Conservation (phyloP, 1,140 invertebrate species). For the Pemphigus obesinymphae region DNA sequence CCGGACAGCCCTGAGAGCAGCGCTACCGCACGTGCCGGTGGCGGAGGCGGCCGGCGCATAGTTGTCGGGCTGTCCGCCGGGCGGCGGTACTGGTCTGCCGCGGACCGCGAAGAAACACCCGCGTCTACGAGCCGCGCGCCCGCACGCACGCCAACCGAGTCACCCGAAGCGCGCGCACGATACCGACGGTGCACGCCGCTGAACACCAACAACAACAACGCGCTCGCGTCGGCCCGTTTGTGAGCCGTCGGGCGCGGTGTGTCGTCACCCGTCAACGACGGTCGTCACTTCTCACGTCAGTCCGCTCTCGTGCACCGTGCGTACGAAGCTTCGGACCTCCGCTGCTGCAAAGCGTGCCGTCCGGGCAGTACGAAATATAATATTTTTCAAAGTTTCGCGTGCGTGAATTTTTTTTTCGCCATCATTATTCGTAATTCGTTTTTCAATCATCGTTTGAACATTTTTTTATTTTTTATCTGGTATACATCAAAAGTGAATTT, state of each 20-base stretch:
- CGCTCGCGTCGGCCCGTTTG: slow-evolving; percentile 39
- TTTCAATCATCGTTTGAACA: neutral
- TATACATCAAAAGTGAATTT: neutral
- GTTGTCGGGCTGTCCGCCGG: slow-evolving; percentile 9
- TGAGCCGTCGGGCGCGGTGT: slow-evolving; percentile 22
- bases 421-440: neutral
- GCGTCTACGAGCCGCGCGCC: neutral
- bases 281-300: slow-evolving; percentile 39
- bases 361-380: neutral
- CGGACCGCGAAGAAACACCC: neutral
- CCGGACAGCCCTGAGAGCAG: slow-evolving; percentile 11
- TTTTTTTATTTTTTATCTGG: neutral
- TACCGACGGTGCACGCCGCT: neutral
- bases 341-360: neutral
- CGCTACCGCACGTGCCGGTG: neutral
- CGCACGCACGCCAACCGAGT: neutral
- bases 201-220: slow-evolving; percentile 26
- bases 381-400: neutral
- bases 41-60: neutral
- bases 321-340: slow-evolving; percentile 29
- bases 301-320: slow-evolving; percentile 24
- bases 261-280: slow-evolving; percentile 36
- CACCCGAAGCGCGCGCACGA: neutral
- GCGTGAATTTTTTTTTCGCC: neutral
- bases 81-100: neutral